These are phyloP conservation scores for Echinometra lucunter DNA, from an alignment of 53 echinoderm and acorn worm genomes.

Conservation along the genomic window DNA sequence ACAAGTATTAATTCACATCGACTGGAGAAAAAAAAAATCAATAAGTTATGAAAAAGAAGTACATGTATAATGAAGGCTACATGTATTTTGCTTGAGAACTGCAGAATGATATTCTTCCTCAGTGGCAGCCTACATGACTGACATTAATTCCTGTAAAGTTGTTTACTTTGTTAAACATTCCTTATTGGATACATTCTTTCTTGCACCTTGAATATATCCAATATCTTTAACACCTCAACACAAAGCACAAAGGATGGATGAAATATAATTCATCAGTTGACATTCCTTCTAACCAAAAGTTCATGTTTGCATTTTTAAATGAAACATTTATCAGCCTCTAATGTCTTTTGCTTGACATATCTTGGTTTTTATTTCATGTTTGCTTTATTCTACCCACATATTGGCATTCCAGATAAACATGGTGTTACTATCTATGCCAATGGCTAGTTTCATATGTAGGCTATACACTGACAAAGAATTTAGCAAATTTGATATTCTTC, in stretches of 20 bases:
- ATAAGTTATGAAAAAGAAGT: background rate
- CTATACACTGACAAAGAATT: background rate
- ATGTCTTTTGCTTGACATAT: constrained; percentile 25
- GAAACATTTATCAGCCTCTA: background rate
- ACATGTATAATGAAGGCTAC: background rate
- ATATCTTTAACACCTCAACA: background rate
- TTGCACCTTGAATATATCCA: background rate
- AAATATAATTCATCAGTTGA: background rate
- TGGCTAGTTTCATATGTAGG: background rate
- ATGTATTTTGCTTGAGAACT: background rate
- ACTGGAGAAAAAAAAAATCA: no score
- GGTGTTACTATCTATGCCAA: background rate
- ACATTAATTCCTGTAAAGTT: background rate
- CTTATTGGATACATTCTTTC: background rate
- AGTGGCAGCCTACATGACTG: background rate
- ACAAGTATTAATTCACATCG: no score
- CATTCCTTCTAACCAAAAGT: background rate
- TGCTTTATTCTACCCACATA: background rate
- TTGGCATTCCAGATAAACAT: background rate
- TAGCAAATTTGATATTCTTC: background rate
- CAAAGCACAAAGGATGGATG: background rate
- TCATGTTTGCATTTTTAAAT: background rate
- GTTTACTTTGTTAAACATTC: background rate
- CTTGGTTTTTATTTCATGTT: background rate
- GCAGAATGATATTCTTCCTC: background rate